Base-by-base conservation (phyloP, 2,797 vertebrate species). In the Scarus forsteni region DNA sequence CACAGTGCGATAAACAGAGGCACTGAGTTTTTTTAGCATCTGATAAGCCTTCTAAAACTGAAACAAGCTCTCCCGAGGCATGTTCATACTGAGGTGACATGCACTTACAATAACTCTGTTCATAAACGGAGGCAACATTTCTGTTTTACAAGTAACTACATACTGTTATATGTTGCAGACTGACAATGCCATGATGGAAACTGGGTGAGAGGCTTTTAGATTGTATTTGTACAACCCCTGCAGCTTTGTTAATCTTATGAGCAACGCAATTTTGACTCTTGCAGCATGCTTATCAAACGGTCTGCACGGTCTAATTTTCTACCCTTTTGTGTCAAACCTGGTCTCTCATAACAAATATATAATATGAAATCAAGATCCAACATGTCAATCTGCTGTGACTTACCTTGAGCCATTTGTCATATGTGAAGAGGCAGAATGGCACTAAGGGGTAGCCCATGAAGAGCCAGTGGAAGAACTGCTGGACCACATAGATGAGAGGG, bases 341-440 rank as follows among this genome's bases (percentile, higher is more conserved):
- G n/a, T 51, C 40, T 19, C 7, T 18, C n/a, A 57, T 0, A 45
- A 18, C 12, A 27, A n/a, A 46, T n/a, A n/a, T n/a, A 57, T 8
- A 11, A 49, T 34, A 15, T 7, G 5, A 10, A 39, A 35, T 18
- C 13, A 14, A 50, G 51, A 52, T 1, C 6, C 1, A 10, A 15
- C 8, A 2, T 8, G 36, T 73, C 39, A 7, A 12, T 35, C n/a
- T 4, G 3, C 2, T 34, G 46, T 42, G 52, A 35, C 13, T 85
- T 80, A 98, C 98, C 96, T 97, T 96, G 43, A 98, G 86, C 98
- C 98, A 99, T 88, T 97, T 99, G 91, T 99, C 97, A 85, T 95
- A 98, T 5, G 95, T 95, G 92, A 99, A 97, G 92, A 99, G 96
- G 87, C 96, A 98, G 80, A 99, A 99, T 61, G 97, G 93, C 66